Conservation (phyloP, 2,797 vertebrate species). For the Galagoides demidoff region DNA sequence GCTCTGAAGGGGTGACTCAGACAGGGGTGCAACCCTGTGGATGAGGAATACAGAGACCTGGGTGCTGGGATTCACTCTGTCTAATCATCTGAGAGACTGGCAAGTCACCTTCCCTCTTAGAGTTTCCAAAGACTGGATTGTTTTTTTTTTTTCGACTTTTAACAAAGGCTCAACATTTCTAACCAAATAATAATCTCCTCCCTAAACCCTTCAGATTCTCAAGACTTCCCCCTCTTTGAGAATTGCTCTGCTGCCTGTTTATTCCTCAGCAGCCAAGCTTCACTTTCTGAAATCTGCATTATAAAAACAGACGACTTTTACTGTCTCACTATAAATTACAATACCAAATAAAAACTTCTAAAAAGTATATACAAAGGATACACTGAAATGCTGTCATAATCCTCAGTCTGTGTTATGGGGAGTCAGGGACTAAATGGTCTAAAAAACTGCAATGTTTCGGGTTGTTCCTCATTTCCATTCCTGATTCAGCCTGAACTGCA, state of each 20-base stretch:
- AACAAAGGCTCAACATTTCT: constrained; percentile 48
- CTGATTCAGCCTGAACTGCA: background rate
- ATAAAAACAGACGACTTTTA: constrained; percentile 37
- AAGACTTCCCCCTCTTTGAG: constrained; percentile 23
- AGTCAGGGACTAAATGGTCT: background rate
- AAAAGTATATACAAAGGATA: background rate
- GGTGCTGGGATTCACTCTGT: background rate
- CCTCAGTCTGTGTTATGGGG: background rate
- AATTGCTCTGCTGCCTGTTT: constrained; percentile 12
- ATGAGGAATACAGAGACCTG: background rate
- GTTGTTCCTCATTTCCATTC: constrained; percentile 23
- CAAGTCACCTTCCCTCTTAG: background rate
- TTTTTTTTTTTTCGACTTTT: constrained; percentile 51
- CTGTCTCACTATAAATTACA: background rate
- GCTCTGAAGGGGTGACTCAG: background rate
- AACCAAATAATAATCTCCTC: constrained; percentile 45
- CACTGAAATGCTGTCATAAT: constrained; percentile 40
- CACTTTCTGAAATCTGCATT: constrained; percentile 51
- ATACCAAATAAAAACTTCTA: constrained; percentile 38
- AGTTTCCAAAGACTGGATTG: background rate
- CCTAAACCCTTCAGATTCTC: constrained; percentile 9
- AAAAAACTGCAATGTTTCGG: background rate
- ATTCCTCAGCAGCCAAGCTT: constrained; percentile 35
- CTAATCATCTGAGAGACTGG: background rate
- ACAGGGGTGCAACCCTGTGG: background rate